Conservation (phyloP, 2,797 vertebrate species). For the Ceryle rudis region DNA sequence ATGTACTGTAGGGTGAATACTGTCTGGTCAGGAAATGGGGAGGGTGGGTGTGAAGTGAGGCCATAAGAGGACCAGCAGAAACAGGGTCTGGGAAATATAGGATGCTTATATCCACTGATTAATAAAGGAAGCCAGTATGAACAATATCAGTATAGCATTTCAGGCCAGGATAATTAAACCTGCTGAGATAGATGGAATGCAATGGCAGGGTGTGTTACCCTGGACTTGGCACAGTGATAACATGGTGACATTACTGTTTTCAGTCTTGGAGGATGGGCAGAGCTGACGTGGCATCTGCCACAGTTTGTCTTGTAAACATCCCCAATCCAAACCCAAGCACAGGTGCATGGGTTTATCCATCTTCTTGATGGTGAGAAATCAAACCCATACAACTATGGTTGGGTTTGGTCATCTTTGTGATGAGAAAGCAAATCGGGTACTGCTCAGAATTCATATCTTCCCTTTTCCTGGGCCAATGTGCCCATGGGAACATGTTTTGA, state of each 20-base stretch:
- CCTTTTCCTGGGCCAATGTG: not conserved
- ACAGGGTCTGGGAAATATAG: not conserved
- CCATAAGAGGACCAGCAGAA: not conserved
- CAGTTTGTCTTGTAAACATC: not conserved
- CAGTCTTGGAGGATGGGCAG: not conserved
- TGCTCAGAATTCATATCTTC: not conserved
- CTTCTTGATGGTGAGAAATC: not conserved
- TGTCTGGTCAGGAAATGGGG: not conserved
- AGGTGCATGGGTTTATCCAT: not conserved
- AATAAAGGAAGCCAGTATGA: not conserved
- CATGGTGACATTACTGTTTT: not conserved
- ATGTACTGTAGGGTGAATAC: not conserved
- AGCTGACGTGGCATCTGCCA: not conserved
- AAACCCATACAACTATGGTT: not conserved
- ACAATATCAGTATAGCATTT: not conserved
- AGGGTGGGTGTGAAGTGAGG: not conserved
- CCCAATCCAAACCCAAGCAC: not conserved
- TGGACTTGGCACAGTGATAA: not conserved
- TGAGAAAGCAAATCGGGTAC: fast-evolving
- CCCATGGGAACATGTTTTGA: not conserved
- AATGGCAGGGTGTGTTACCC: not conserved
- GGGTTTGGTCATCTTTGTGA: not conserved
- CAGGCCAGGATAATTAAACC: not conserved
- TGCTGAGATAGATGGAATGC: not conserved
- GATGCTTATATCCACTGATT: not conserved